Evolutionary conservation across 2,797 vertebrate species (phyloP).

Genomic region (Psittacula echo): DNA sequence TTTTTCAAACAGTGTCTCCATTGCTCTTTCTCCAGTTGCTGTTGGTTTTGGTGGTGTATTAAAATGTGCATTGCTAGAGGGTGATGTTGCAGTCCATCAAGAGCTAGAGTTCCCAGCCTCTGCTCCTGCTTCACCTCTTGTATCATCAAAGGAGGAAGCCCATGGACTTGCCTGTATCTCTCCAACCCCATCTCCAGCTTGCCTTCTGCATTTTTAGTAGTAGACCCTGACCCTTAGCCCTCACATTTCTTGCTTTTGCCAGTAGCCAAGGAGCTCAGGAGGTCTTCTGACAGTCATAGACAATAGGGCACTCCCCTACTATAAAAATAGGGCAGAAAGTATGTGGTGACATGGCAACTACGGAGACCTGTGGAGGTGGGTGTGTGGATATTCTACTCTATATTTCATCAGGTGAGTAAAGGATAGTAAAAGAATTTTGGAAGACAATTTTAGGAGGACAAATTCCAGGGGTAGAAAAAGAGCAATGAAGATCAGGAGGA

Average conservation of each 20-base stretch:
- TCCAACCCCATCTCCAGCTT: not conserved
- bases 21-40: not conserved
- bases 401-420: not conserved
- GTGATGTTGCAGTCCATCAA: not conserved
- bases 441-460: not conserved
- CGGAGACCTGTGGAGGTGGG: not conserved
- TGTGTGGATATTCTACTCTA: not conserved
- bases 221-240: not conserved
- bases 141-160: not conserved
- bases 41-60: not conserved
- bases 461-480: not conserved
- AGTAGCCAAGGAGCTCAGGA: not conserved
- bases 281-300: not conserved
- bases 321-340: not conserved
- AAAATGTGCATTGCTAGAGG: not conserved
- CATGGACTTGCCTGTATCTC: not conserved
- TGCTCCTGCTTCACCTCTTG: not conserved
- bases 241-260: not conserved
- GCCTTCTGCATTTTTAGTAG: not conserved
- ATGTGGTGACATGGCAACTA: not conserved
- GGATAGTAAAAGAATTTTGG: not conserved
- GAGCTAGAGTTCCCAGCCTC: not conserved
- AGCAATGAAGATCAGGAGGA: not conserved
- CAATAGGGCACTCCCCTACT: not conserved
- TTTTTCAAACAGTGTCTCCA: not conserved